Evolutionary conservation across 2,888 invertebrate species (phyloP).

Genomic region (Odontomyia ornata): DNA sequence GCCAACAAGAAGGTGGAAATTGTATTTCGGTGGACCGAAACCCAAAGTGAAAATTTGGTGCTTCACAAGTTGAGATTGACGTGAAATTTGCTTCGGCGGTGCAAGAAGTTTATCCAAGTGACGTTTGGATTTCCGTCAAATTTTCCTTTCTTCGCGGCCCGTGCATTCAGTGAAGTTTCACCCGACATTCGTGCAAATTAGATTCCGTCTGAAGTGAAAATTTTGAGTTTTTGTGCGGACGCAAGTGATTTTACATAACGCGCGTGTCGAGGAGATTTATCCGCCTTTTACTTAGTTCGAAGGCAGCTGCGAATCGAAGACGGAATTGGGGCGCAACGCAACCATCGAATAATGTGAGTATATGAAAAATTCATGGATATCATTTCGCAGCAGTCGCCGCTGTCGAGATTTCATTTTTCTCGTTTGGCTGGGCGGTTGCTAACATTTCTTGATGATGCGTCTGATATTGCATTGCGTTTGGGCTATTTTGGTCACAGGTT

Average conservation of each 20-base stretch:
- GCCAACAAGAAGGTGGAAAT: neutral
- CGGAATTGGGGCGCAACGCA: constrained; percentile 16
- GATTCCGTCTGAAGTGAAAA: constrained; percentile 9
- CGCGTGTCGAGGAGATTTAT: neutral
- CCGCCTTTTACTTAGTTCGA: neutral
- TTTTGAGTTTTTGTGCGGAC: neutral
- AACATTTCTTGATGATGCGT: neutral
- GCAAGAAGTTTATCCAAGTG: constrained; percentile 1
- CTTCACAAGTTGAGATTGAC: neutral
- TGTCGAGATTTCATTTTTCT: neutral
- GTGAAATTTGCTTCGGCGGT: neutral
- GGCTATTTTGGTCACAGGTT: constrained; percentile 16
- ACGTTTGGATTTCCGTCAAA: constrained; percentile 22
- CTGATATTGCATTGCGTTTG: constrained; percentile 6
- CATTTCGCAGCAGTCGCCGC: no score
- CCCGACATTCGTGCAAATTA: neutral
- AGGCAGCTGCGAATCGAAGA: neutral
- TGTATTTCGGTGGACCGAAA: neutral
- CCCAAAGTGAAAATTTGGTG: neutral
- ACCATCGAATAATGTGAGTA: constrained; percentile 19
- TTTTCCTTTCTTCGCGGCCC: constrained; percentile 16
- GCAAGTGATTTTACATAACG: constrained; percentile 1
- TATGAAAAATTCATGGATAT: constrained; percentile 16
- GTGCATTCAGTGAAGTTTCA: constrained; percentile 8
- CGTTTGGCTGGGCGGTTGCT: neutral